phyloP scores from a whole-genome alignment of 2,113 vertebrate species.

The Scatophagus argus region DNA sequence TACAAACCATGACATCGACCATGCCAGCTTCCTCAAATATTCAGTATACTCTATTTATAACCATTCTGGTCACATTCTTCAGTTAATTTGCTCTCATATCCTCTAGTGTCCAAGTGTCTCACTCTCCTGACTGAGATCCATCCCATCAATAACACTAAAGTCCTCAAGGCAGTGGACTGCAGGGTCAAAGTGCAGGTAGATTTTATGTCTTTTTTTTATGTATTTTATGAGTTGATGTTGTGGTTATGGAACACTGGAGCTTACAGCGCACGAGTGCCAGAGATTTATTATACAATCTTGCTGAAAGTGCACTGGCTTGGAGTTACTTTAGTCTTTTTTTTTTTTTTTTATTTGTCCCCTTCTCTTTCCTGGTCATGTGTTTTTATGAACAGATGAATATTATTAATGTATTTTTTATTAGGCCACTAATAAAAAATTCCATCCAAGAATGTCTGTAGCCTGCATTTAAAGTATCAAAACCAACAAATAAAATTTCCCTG shows the following conservation, averaged over 20 bases:
- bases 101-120: constrained; percentile 90
- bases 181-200: constrained; percentile 91
- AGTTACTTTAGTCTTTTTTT: neutral
- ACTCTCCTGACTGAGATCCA: constrained; percentile 94
- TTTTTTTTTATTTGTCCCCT: neutral
- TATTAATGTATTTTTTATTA: neutral
- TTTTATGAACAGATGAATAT: constrained; percentile 1
- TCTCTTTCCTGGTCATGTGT: neutral
- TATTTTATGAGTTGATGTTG: constrained; percentile 36
- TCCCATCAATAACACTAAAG: constrained; percentile 93
- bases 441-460: neutral
- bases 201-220: constrained; percentile 33
- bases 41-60: neutral
- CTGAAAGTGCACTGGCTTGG: constrained; percentile 20
- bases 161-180: constrained; percentile 95
- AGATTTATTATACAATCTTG: constrained; percentile 41
- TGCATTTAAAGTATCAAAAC: constrained; percentile 26
- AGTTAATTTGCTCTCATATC: neutral
- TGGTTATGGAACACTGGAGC: constrained; percentile 18
- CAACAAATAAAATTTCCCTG: constrained; percentile 8
- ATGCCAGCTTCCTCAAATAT: neutral
- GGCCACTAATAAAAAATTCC: too few relatives aligned
- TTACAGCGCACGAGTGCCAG: neutral
- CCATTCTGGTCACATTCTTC: neutral
- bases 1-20: neutral